Percentiles rank a stretch among this genome's conserved stretches.
phyloP scores from a whole-genome alignment of 2,113 vertebrate species.

The Tupaia chinensis region DNA sequence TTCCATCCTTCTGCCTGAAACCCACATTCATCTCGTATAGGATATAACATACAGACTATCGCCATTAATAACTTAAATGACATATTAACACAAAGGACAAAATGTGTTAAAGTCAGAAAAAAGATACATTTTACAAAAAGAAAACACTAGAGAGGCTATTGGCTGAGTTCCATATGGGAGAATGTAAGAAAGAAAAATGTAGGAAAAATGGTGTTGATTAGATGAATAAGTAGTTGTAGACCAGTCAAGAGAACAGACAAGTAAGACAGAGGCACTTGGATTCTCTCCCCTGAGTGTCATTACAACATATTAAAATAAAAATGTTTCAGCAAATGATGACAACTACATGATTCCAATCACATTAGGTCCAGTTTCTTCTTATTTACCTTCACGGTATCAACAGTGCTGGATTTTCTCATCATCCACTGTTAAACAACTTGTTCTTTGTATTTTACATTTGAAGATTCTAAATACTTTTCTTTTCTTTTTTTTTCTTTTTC shows the following conservation, averaged over 20 bases:
- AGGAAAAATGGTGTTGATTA: not conserved
- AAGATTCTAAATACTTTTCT: not conserved
- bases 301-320: not conserved
- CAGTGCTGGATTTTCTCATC: not conserved
- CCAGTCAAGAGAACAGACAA: not conserved
- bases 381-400: not conserved
- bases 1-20: not conserved
- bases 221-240: not conserved
- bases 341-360: not conserved
- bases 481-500: not conserved
- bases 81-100: not conserved
- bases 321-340: not conserved
- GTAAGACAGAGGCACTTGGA: not conserved
- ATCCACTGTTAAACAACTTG: not conserved
- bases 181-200: not conserved
- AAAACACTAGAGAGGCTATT: not conserved
- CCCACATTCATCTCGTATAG: not conserved
- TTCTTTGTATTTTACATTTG: not conserved
- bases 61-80: not conserved
- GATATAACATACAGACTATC: not conserved
- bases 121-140: not conserved
- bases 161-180: rapidly evolving
- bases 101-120: not conserved
- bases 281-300: not conserved
- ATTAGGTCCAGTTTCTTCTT: not conserved